Percentiles rank a stretch among this genome's conserved stretches.
phyloP scores from a whole-genome alignment of 2,113 vertebrate genomes.

The Patagioenas fasciata region DNA sequence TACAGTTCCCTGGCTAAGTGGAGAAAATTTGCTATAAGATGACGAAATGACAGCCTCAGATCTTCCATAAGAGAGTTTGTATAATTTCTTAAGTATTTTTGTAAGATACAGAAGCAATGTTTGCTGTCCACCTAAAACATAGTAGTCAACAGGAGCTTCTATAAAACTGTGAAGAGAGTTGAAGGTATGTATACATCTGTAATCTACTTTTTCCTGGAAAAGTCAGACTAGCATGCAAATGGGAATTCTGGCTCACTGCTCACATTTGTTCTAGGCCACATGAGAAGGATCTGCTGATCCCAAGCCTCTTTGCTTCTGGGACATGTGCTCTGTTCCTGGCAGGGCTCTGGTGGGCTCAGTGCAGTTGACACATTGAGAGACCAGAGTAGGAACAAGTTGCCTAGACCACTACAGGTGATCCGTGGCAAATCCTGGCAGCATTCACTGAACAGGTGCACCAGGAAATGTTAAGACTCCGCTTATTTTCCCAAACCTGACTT shows the following conservation, averaged over 20 bases:
- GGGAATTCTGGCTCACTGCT: neutral
- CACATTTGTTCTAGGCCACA: neutral
- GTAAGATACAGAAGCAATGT: neutral
- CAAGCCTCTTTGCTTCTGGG: neutral
- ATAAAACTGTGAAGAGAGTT: neutral
- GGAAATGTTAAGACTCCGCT: neutral
- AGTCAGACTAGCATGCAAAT: neutral
- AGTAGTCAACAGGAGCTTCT: neutral
- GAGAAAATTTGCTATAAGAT: neutral
- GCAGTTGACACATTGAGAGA: too few species aligned
- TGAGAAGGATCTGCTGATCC: neutral
- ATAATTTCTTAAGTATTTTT: accelerated
- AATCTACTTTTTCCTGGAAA: neutral
- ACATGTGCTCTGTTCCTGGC: neutral
- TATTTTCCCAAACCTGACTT: neutral
- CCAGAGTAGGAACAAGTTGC: neutral
- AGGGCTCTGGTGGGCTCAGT: neutral
- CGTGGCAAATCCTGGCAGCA: neutral
- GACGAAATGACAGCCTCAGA: neutral
- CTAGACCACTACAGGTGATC: neutral
- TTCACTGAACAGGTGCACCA: neutral
- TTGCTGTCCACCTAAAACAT: neutral
- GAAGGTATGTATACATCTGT: neutral
- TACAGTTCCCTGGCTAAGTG: neutral
- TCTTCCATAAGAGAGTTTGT: neutral